A percentile compares a stretch with the other conserved stretches of the same genome.
Conservation (phyloP, 2,113 vertebrate genomes). For the Lamprotornis superbus region DNA sequence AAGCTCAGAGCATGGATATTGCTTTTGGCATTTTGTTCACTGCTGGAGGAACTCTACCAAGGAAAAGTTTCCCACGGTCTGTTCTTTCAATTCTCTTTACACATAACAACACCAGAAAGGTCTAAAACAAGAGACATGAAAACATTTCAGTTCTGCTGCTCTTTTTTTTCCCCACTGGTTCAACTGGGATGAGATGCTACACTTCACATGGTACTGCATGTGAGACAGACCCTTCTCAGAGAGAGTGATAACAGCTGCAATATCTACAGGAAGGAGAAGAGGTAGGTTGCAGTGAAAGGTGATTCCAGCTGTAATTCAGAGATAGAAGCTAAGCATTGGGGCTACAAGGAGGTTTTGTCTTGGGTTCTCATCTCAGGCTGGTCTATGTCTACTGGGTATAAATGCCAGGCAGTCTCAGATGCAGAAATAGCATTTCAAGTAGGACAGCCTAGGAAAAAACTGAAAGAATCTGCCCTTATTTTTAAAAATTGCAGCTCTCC, state of each 20-base stretch:
- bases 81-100: not conserved
- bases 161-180: not conserved
- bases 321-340: not conserved
- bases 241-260: not conserved
- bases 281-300: not conserved
- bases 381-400: accelerated
- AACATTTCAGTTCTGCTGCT: not conserved
- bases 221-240: not conserved
- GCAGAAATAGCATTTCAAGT: not conserved
- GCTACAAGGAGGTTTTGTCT: not conserved
- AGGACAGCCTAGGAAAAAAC: not conserved
- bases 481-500: not conserved
- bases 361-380: not conserved
- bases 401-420: not conserved
- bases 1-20: not conserved
- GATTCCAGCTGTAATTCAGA: not conserved
- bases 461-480: not conserved
- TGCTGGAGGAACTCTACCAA: not conserved
- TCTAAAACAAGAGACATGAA: not conserved
- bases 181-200: not conserved
- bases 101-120: not conserved
- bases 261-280: not conserved
- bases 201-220: not conserved
- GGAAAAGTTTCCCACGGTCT: not conserved
- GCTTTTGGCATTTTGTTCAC: not conserved